phyloP scores from a whole-genome alignment of 1,140 invertebrate species.

The Drosophila ogumai region DNA sequence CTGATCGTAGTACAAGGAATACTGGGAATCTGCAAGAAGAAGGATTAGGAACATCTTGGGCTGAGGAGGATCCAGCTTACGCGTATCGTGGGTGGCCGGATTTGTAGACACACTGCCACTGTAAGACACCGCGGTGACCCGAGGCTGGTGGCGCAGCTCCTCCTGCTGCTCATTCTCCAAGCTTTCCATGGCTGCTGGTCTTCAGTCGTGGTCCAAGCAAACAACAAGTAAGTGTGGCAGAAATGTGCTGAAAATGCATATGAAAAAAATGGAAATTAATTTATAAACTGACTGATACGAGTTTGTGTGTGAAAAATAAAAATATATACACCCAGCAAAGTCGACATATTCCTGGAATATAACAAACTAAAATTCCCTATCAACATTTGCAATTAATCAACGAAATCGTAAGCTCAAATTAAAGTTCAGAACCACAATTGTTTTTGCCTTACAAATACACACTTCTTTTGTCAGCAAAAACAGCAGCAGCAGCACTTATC shows the following conservation, averaged over 20 bases:
- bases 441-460: slow-evolving; percentile 28
- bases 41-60: background rate
- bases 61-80: slow-evolving; percentile 26
- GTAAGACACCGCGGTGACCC: slow-evolving; percentile 39
- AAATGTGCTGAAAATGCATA: slow-evolving; percentile 26
- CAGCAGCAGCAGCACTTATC: slow-evolving; percentile 8
- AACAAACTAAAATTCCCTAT: background rate
- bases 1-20: slow-evolving; percentile 41
- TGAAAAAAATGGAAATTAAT: slow-evolving; percentile 3
- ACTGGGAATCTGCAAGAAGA: slow-evolving; percentile 38
- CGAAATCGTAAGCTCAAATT: slow-evolving; percentile 10
- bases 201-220: slow-evolving; percentile 3
- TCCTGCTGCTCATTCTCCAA: slow-evolving; percentile 76
- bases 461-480: slow-evolving; percentile 34
- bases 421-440: slow-evolving; percentile 11
- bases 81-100: slow-evolving; percentile 35
- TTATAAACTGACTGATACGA: slow-evolving; percentile 6
- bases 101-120: slow-evolving; percentile 42
- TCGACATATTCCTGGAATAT: background rate
- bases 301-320: slow-evolving; percentile 5
- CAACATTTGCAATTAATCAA: background rate
- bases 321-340: background rate
- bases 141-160: slow-evolving; percentile 62
- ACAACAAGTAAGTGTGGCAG: slow-evolving; percentile 1
- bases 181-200: slow-evolving; percentile 24